These are phyloP conservation scores for Lytechinus pictus DNA, from an alignment of 35 echinoderm and acorn worm genomes.

Conservation along the genomic window DNA sequence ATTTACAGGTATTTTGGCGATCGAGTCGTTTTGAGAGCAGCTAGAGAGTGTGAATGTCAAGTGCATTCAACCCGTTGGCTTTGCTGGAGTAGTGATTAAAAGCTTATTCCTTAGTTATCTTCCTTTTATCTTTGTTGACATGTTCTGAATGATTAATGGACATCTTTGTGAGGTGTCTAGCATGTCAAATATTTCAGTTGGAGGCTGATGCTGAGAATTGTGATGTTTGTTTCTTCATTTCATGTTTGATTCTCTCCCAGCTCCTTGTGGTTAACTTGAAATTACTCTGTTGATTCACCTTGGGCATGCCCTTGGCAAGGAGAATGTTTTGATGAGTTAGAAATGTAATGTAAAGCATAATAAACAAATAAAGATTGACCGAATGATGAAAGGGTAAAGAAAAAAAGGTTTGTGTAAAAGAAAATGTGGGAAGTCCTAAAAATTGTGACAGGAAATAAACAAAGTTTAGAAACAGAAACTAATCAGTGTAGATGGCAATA, in stretches of 20 bases:
- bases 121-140: neutral
- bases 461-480: neutral
- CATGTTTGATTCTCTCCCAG: neutral
- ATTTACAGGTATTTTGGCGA: no score
- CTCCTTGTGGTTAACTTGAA: neutral
- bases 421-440: neutral
- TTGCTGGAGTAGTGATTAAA: neutral
- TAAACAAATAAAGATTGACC: neutral
- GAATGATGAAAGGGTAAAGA: neutral
- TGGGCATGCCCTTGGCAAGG: neutral
- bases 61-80: neutral
- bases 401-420: neutral
- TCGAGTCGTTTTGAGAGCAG: no score
- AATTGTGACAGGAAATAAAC: neutral
- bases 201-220: neutral
- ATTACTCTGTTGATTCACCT: neutral
- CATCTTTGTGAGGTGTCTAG: neutral
- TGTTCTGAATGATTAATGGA: neutral
- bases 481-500: neutral
- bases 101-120: neutral
- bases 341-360: neutral
- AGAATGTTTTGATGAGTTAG: neutral
- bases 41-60: neutral
- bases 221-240: neutral
- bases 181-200: neutral